phyloP scores from a whole-genome alignment of 2,888 invertebrate genomes.

The Polymixis flavicincta region DNA sequence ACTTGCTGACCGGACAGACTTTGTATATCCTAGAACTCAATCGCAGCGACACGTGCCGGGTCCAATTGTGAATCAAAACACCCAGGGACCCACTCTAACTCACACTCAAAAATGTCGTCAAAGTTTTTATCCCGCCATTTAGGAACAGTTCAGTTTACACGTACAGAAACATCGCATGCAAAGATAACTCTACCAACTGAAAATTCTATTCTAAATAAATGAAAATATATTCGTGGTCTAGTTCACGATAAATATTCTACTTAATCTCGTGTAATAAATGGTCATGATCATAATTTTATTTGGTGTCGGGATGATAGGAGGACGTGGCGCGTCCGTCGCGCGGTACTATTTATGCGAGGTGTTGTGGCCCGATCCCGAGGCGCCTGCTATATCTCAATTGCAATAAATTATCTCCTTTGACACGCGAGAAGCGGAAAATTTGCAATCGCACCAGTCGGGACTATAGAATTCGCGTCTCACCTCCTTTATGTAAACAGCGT shows the following conservation, averaged over 20 bases:
- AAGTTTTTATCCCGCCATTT: too few species aligned
- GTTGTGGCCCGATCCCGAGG: constrained; percentile 80
- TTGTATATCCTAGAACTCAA: too few species aligned
- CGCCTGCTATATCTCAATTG: constrained; percentile 86
- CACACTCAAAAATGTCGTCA: too few species aligned
- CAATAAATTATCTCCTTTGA: constrained; percentile 88
- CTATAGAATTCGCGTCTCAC: constrained; percentile 78
- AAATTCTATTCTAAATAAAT: constrained; percentile 28
- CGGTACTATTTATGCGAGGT: constrained; percentile 84
- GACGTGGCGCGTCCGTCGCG: constrained; percentile 77
- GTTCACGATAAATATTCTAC: constrained; percentile 70
- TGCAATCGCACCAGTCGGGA: constrained; percentile 82
- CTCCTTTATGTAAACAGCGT: constrained; percentile 86
- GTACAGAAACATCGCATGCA: too few species aligned
- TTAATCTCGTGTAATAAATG: constrained; percentile 81
- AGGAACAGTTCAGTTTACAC: too few species aligned
- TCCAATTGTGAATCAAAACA: too few species aligned
- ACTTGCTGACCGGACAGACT: too few species aligned
- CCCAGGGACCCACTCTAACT: too few species aligned
- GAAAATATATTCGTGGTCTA: constrained; percentile 50
- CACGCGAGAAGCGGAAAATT: constrained; percentile 87
- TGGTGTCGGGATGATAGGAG: constrained; percentile 81
- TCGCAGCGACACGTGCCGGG: too few species aligned
- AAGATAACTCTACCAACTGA: not conserved
- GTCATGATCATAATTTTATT: constrained; percentile 84